Evolutionary conservation across 2,888 invertebrate species (phyloP).

Genomic region (Caenorhabditis uteleia): DNA sequence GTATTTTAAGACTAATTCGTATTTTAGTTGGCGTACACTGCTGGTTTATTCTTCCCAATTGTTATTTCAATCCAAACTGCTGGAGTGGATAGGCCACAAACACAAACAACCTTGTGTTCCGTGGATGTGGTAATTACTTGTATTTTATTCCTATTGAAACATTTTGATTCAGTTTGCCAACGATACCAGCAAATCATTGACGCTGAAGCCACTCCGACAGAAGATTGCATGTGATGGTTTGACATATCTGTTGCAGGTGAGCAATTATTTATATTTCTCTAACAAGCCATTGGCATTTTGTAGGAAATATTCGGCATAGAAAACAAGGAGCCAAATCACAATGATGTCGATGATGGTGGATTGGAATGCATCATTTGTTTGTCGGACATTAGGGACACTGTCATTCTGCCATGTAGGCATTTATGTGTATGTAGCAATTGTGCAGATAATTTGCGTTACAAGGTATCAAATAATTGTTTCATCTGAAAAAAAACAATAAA

Average conservation of each 20-base stretch:
- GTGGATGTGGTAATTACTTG: constrained; percentile 45
- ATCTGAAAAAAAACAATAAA: background rate
- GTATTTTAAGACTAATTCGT: background rate
- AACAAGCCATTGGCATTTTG: constrained; percentile 1
- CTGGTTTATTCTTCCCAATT: constrained; percentile 62
- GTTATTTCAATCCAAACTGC: constrained; percentile 61
- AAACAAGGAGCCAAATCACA: constrained; percentile 78
- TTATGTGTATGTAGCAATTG: constrained; percentile 95
- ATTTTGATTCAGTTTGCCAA: constrained; percentile 44
- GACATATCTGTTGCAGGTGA: constrained; percentile 85
- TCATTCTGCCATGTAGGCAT: constrained; percentile 95
- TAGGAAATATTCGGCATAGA: constrained; percentile 97
- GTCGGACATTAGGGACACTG: constrained; percentile 90
- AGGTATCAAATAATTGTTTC: constrained; percentile 70
- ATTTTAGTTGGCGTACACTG: constrained; percentile 55
- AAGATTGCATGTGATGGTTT: constrained; percentile 96
- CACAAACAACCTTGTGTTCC: constrained; percentile 65
- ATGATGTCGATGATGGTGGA: constrained; percentile 81
- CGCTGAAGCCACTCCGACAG: constrained; percentile 93
- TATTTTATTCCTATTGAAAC: constrained; percentile 1
- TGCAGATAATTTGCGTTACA: constrained; percentile 93
- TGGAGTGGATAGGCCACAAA: constrained; percentile 50
- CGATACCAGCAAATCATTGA: constrained; percentile 69
- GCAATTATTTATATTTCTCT: background rate
- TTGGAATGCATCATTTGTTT: constrained; percentile 99